These are phyloP conservation scores for Holocentrus rufus DNA, from an alignment of 2,797 vertebrate species.

Conservation along the genomic window DNA sequence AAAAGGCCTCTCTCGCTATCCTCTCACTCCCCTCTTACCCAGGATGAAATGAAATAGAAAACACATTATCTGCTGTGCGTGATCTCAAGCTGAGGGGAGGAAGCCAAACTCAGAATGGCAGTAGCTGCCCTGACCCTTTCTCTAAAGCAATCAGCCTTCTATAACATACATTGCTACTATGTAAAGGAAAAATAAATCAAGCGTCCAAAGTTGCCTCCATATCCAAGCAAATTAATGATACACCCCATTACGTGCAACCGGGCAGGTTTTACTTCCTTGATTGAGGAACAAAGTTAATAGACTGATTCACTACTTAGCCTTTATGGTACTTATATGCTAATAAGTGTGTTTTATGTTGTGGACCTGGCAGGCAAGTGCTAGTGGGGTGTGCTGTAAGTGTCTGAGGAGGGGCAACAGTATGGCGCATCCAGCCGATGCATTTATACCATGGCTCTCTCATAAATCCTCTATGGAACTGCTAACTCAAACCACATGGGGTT, in stretches of 20 bases:
- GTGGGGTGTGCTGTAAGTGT: conserved; percentile 25
- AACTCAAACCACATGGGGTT: conserved; percentile 81
- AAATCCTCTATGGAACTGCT: conserved; percentile 75
- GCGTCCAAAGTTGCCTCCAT: conserved; percentile 15
- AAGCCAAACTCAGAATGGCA: conserved; percentile 43
- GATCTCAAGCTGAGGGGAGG: conserved; percentile 50
- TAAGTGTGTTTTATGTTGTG: conserved; percentile 33
- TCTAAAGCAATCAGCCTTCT: conserved; percentile 51
- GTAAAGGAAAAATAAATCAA: conserved; percentile 58
- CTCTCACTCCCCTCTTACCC: conserved; percentile 46
- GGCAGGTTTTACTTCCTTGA: conserved; percentile 43
- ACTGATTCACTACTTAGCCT: conserved; percentile 46
- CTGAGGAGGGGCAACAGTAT: conserved; percentile 41
- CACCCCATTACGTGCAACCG: conserved; percentile 48
- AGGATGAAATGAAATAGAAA: conserved; percentile 73
- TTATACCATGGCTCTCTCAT: conserved; percentile 69
- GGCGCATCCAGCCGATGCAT: conserved; percentile 73
- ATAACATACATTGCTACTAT: conserved; percentile 41
- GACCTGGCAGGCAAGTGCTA: conserved; percentile 19
- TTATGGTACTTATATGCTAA: conserved; percentile 24
- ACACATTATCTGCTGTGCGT: conserved; percentile 70
- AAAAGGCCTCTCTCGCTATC: conserved; percentile 62
- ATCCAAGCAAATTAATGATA: conserved; percentile 54
- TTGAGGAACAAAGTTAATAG: conserved; percentile 48
- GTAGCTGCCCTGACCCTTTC: conserved; percentile 32